Conservation (phyloP, 2,797 vertebrate species). For the Agapornis canus region DNA sequence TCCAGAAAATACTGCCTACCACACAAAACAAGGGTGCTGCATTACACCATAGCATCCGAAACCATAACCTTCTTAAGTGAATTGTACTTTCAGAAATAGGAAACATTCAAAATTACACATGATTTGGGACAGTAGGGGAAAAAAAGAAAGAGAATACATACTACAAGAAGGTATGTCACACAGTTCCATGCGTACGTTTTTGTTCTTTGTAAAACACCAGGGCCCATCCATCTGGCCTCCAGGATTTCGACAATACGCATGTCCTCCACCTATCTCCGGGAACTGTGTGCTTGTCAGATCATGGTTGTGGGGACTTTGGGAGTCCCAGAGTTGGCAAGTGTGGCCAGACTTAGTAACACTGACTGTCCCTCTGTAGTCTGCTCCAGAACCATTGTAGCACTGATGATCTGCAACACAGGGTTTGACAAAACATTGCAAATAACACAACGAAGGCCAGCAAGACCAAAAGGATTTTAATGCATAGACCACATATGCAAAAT, state of each 20-base stretch:
- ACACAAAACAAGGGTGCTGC: neutral
- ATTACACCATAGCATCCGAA: neutral
- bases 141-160: conserved; percentile 84
- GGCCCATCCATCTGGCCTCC: conserved; percentile 93
- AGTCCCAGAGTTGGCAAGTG: conserved; percentile 90
- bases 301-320: conserved; percentile 90
- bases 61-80: neutral
- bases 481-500: accelerated
- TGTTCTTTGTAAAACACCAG: conserved; percentile 97
- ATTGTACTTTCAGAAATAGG: neutral
- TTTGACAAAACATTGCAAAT: conserved; percentile 42
- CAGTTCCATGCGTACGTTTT: conserved; percentile 88
- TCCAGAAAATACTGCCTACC: neutral
- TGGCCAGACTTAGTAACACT: conserved; percentile 89
- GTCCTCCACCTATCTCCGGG: conserved; percentile 89
- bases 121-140: neutral
- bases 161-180: conserved; percentile 93
- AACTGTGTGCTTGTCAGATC: conserved; percentile 82
- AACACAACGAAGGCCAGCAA: neutral
- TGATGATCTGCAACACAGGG: conserved; percentile 84
- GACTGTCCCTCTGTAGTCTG: conserved; percentile 87
- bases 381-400: conserved; percentile 94
- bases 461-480: neutral
- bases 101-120: neutral
- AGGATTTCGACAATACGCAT: conserved; percentile 95